Evolutionary conservation across 2,888 invertebrate species (phyloP), one percentile per base, ranked within the genome.

Genomic region (Metopia argyrocephala): DNA sequence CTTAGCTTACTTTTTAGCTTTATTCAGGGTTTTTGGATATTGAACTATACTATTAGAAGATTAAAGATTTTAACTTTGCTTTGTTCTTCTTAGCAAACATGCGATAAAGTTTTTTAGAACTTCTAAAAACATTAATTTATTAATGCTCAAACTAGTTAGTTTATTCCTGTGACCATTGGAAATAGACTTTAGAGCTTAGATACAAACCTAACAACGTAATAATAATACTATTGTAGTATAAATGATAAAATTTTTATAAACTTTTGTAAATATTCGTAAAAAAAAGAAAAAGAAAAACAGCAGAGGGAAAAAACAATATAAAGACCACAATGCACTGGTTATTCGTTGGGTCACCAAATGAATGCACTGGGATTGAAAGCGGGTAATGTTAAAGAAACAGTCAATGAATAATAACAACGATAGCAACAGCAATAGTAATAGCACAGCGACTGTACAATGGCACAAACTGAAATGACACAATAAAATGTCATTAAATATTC

Each of bases 261-360:
- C 38, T 12, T 18, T 18, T 48, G 48, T n/a, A n/a, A n/a, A n/a
- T n/a, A n/a, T n/a, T n/a, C n/a, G 18, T 20, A n/a, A 25, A n/a
- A 48, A 46, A n/a, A n/a, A 28, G 9, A n/a, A n/a, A 50, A 31
- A 20, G 7, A 27, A 61, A 56, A n/a, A 48, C 2, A 48, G 18
- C n/a, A 18, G 6, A 48, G 48, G 6, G 20, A 7, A 7, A 48
- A 48, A 45, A 61, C 21, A 75, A 69, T 9, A 62, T n/a, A 68
- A 73, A 52, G 31, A 73, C 78, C 78, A 73, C 78, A 78, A 78
- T 73, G 61, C 65, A 71, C 65, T 78, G 78, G 71, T 78, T 61
- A 46, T 71, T 59, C 71, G 54, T 61, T 61, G 71, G 71, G 65
- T 78, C 71, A 73, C 78, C 54, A 66, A 73, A 66, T 73, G 78